phyloP scores from a whole-genome alignment of 2,113 vertebrate species.

The Urocitellus parryii region DNA sequence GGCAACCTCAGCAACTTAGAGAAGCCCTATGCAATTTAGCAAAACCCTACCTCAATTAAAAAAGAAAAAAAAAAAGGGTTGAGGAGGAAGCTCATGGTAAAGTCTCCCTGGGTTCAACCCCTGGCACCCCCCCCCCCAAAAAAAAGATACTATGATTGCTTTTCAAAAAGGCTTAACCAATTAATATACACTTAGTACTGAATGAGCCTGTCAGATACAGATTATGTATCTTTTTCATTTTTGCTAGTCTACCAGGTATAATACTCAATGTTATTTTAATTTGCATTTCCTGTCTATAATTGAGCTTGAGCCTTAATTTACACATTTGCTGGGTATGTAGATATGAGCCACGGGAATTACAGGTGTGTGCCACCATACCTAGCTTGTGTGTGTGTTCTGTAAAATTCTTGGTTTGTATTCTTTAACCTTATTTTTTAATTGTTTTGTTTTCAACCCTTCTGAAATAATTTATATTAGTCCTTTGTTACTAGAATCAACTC shows the following conservation, averaged over 20 bases:
- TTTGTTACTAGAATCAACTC: conserved; percentile 6
- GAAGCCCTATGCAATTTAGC: too few species aligned
- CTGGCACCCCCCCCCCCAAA: too few species aligned
- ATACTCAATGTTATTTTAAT: neutral
- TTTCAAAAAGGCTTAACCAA: conserved; percentile 29
- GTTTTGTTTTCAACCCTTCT: neutral
- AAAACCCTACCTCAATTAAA: too few species aligned
- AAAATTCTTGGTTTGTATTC: neutral
- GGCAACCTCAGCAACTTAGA: too few species aligned
- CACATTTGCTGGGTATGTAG: neutral
- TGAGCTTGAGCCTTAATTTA: neutral
- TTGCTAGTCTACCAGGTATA: neutral
- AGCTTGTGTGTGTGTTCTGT: too few species aligned
- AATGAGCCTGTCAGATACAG: neutral
- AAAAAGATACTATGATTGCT: neutral
- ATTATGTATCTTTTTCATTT: neutral
- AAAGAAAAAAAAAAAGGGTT: too few species aligned
- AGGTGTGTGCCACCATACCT: too few species aligned
- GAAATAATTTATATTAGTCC: neutral
- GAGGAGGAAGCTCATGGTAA: too few species aligned
- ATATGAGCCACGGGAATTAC: neutral
- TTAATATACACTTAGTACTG: neutral
- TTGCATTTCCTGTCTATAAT: neutral
- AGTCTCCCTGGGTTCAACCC: too few species aligned
- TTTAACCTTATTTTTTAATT: conserved; percentile 12